Evolutionary conservation across 2,888 invertebrate genomes (phyloP).

Genomic region (Schizaphis graminum): DNA sequence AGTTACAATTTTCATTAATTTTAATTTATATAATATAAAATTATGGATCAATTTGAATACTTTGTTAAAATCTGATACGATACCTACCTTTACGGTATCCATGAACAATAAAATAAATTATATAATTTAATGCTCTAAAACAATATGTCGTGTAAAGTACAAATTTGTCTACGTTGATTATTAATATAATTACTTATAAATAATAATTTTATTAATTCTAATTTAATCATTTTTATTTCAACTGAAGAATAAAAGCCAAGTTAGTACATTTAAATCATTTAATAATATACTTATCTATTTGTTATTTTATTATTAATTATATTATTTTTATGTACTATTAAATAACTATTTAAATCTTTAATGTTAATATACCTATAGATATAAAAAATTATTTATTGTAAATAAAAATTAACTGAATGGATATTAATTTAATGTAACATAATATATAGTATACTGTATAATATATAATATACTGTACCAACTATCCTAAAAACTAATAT

Average conservation of each 20-base stretch:
- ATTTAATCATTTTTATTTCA: not conserved
- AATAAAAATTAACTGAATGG: not conserved
- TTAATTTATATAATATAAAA: not conserved
- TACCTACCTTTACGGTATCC: not conserved
- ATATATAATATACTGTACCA: too few relatives aligned
- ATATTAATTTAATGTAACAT: not conserved
- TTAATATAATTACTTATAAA: not conserved
- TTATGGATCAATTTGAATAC: not conserved
- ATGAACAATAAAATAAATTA: not conserved
- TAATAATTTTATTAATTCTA: not conserved
- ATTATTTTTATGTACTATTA: not conserved
- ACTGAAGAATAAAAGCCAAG: not conserved
- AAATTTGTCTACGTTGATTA: not conserved
- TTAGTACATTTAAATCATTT: not conserved
- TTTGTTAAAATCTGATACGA: not conserved
- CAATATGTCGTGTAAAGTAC: not conserved
- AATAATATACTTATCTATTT: not conserved
- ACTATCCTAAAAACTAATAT: not conserved
- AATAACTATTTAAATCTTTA: not conserved
- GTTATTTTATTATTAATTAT: not conserved
- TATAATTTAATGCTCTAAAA: not conserved
- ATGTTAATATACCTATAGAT: not conserved
- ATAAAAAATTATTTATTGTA: not conserved
- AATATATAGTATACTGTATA: too few relatives aligned
- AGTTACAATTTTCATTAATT: not conserved